Evolutionary conservation across 2,888 invertebrate genomes (phyloP), one percentile per base, ranked within the genome.

Genomic region (Drosophila bunnanda): DNA sequence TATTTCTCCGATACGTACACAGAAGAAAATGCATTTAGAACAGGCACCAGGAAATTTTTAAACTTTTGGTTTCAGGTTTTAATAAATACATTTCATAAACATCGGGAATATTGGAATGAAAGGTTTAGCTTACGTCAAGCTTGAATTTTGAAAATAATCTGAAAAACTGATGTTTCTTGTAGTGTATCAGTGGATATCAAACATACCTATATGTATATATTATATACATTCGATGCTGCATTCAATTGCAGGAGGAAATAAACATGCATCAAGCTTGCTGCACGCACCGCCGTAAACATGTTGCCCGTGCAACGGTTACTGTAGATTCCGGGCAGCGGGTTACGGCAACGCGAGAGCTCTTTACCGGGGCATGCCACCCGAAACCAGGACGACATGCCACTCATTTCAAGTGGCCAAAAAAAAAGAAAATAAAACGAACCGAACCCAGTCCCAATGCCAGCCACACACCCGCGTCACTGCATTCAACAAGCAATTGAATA

Each of bases 401-500:
- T 82, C 82, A 82, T 82, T 84, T 75, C 77, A 71, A 82, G 82
- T 84, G 64, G 68, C 78, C 68, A 41, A 56, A 65, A 36, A 32
- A 60, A 10, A 41, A 34, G 32, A 38, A 58, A 65, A 59, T n/a
- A n/a, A n/a, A 13, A 50, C 39, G 34, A 39, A 43, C 38, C 62
- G 12, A 58, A 10, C 6, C 10, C 28, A 46, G n/a, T 28, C 28
- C 28, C 50, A 17, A 41, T 36, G 50, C 22, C 72, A 50, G 25
- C 39, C 59, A 60, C 56, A 54, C 46, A 57, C 53, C 50, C 32
- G 79, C 85, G 76, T 85, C 86, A 79, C 78, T 85, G 78, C 85
- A 82, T 85, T 85, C 85, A 85, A 81, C 78, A 68, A 75, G 74
- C 85, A 88, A 88, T 85, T 85, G 85, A 85, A 85, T 88, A 85